Conservation (phyloP, 2,888 invertebrate species). For the Meganola albula region DNA sequence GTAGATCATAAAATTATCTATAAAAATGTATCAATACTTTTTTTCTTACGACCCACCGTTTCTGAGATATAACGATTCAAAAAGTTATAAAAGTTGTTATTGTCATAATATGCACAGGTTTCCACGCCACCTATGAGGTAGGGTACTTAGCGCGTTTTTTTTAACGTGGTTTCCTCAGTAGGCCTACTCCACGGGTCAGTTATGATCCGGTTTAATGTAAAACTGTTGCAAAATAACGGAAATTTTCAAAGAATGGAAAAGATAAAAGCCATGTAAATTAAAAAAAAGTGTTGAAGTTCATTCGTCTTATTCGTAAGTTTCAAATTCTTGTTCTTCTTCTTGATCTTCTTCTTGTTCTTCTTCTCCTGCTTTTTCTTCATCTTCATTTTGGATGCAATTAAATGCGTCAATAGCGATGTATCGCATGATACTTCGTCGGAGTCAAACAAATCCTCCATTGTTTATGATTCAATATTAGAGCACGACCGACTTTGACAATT, state of each 20-base stretch:
- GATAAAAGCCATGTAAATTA: conserved; percentile 15
- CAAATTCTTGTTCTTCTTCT: conserved; percentile 10
- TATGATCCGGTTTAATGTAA: background rate
- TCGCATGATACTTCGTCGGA: conserved; percentile 14
- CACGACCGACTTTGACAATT: conserved; percentile 24
- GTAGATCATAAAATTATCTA: background rate
- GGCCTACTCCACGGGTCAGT: background rate
- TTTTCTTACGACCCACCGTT: background rate
- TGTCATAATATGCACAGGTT: background rate
- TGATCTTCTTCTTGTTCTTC: conserved; percentile 10
- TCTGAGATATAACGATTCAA: background rate
- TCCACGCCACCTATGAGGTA: conserved; percentile 1
- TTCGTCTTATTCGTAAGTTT: conserved; percentile 9
- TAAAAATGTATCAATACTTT: background rate
- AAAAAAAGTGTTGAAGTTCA: conserved; percentile 7
- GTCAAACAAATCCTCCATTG: conserved; percentile 19
- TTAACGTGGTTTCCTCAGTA: background rate
- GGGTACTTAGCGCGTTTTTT: background rate
- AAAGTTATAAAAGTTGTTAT: background rate
- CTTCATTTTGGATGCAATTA: conserved; percentile 16
- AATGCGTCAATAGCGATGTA: conserved; percentile 21
- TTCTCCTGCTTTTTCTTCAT: conserved; percentile 14
- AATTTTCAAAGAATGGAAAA: conserved; percentile 12
- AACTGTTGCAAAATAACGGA: conserved; percentile 12
- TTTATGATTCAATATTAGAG: conserved; percentile 23